Evolutionary conservation across 1,140 invertebrate species (phyloP).

Genomic region (Hylaeus anthracinus): DNA sequence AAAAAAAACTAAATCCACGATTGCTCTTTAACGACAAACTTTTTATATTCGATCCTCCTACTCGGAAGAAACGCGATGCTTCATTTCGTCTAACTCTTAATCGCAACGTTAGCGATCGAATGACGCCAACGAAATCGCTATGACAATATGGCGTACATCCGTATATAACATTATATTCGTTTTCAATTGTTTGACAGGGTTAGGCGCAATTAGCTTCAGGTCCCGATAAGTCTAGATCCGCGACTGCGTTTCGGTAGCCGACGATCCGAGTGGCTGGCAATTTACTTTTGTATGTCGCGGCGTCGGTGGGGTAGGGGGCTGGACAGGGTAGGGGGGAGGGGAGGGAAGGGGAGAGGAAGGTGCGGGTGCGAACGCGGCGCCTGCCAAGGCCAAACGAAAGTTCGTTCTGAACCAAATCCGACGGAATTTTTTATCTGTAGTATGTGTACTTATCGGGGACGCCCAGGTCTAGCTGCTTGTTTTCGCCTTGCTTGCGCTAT

Average conservation of each 20-base stretch:
- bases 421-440: conserved; percentile 67
- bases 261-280: conserved; percentile 51
- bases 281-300: conserved; percentile 35
- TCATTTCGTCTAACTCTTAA: too few relatives aligned
- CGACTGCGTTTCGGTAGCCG: conserved; percentile 42
- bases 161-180: too few relatives aligned
- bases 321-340: conserved; percentile 18
- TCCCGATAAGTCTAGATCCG: too few relatives aligned
- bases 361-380: conserved; percentile 38
- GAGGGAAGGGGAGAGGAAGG: conserved; percentile 23
- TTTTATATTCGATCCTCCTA: too few relatives aligned
- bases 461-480: conserved; percentile 78
- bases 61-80: too few relatives aligned
- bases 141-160: too few relatives aligned
- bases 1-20: too few relatives aligned
- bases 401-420: conserved; percentile 64
- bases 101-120: too few relatives aligned
- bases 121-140: too few relatives aligned
- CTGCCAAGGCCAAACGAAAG: conserved; percentile 70
- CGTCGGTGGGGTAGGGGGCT: neutral
- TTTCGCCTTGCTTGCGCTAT: conserved; percentile 75
- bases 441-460: conserved; percentile 73
- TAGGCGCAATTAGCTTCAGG: too few relatives aligned
- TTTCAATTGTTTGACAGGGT: too few relatives aligned
- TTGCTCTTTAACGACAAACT: too few relatives aligned